A percentile compares a stretch with the other conserved stretches of the same genome.
These are phyloP conservation scores for Drosophila ustulata DNA, from an alignment of 2,888 invertebrate species.

Conservation along the genomic window DNA sequence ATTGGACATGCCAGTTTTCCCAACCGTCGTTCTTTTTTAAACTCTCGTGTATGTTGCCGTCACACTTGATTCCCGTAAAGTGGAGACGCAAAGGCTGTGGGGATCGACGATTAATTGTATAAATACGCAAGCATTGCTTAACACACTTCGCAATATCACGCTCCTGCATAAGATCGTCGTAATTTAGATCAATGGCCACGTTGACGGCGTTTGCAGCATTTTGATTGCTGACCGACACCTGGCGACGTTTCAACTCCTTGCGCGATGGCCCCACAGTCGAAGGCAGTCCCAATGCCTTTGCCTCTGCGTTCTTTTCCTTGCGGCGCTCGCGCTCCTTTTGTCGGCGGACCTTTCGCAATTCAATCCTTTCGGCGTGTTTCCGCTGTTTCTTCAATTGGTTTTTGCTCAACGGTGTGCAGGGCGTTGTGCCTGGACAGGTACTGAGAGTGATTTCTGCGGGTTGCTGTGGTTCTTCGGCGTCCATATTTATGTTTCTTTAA, in stretches of 20 bases:
- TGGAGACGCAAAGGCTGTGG: conserved; percentile 92
- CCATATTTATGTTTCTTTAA: conserved; percentile 26
- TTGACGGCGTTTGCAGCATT: conserved; percentile 39
- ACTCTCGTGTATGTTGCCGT: conserved; percentile 89
- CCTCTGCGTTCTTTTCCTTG: conserved; percentile 89
- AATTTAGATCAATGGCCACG: conserved; percentile 95
- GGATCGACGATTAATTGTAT: conserved; percentile 94
- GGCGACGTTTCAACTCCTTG: conserved; percentile 89
- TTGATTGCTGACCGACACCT: conserved; percentile 83
- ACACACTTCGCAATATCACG: conserved; percentile 95
- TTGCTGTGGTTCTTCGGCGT: not conserved
- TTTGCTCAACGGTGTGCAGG: conserved; percentile 63
- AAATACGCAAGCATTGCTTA: conserved; percentile 95
- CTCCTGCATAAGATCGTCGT: conserved; percentile 95
- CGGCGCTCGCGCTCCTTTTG: conserved; percentile 90
- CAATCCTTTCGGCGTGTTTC: conserved; percentile 91
- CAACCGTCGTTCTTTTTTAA: conserved; percentile 94
- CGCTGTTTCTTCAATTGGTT: conserved; percentile 88
- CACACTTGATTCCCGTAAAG: conserved; percentile 90
- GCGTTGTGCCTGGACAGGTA: conserved; percentile 45
- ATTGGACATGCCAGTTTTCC: conserved; percentile 96
- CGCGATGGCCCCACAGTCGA: conserved; percentile 89
- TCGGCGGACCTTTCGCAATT: conserved; percentile 89
- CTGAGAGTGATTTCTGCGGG: conserved; percentile 24
- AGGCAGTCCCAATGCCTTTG: conserved; percentile 89